Conservation (phyloP, 2,888 invertebrate genomes). For the Microctonus brassicae region DNA sequence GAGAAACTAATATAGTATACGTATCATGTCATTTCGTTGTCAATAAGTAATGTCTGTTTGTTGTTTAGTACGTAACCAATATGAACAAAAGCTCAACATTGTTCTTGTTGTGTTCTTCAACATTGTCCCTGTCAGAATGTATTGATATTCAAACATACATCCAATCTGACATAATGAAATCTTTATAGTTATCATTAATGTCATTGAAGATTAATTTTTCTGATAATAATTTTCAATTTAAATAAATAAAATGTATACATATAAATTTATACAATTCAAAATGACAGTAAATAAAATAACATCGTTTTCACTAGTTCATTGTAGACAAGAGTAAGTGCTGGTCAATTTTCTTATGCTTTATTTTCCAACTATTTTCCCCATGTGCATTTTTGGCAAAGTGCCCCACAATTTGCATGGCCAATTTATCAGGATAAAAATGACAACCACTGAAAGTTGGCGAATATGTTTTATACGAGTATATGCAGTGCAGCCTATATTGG, state of each 20-base stretch:
- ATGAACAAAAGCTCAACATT: conserved; percentile 26
- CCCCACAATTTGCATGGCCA: background rate
- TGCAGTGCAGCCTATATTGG: background rate
- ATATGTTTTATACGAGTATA: background rate
- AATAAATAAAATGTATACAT: background rate
- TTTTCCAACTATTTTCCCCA: background rate
- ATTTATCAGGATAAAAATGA: background rate
- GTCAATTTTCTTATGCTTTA: background rate
- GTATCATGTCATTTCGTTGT: background rate
- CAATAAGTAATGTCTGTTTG: background rate
- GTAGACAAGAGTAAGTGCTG: background rate
- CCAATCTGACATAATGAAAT: background rate
- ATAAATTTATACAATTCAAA: too few species aligned
- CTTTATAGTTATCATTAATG: background rate
- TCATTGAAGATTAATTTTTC: background rate
- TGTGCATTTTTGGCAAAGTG: background rate
- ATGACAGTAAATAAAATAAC: too few species aligned
- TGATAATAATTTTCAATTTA: too few species aligned
- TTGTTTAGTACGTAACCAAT: background rate
- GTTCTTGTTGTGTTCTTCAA: conserved; percentile 27
- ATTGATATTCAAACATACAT: conserved; percentile 3
- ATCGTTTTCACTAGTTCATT: background rate
- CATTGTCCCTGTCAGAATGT: conserved; percentile 20
- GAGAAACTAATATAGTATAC: background rate
- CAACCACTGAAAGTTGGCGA: background rate